These are phyloP conservation scores for Redunca redunca DNA, from an alignment of 2,113 vertebrate genomes.

Conservation along the genomic window DNA sequence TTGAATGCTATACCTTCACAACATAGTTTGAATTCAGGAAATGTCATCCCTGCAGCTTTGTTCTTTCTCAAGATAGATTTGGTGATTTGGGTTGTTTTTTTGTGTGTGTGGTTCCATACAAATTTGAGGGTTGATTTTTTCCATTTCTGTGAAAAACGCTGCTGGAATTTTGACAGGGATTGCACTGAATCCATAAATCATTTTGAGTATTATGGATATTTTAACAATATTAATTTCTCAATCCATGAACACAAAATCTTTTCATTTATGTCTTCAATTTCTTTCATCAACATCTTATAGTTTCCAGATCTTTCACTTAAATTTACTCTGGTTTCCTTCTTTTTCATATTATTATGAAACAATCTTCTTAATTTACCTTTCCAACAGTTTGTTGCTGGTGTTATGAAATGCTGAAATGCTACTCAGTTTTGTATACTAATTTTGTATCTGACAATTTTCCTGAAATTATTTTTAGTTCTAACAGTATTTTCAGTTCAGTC, in stretches of 20 bases:
- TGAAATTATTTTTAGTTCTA: neutral
- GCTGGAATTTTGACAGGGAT: neutral
- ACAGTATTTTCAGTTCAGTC: neutral
- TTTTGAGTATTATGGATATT: neutral
- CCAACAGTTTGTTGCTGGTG: neutral
- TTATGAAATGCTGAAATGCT: neutral
- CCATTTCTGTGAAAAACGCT: neutral
- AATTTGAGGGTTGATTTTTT: neutral
- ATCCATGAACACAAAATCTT: neutral
- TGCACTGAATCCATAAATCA: neutral
- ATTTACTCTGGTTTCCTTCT: neutral
- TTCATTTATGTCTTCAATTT: neutral
- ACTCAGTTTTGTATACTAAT: neutral
- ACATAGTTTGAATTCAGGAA: neutral
- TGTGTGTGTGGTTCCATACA: neutral
- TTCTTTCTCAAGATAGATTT: neutral
- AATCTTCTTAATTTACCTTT: neutral
- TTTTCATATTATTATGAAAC: neutral
- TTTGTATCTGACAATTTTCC: neutral
- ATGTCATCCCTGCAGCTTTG: neutral
- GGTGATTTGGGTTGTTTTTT: neutral
- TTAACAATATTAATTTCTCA: neutral
- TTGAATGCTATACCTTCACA: neutral
- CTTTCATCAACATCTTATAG: neutral
- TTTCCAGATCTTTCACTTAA: neutral